A percentile compares a stretch with the other conserved stretches of the same genome.
Evolutionary conservation across 2,113 vertebrate species (phyloP).

Genomic region (Pavo muticus): DNA sequence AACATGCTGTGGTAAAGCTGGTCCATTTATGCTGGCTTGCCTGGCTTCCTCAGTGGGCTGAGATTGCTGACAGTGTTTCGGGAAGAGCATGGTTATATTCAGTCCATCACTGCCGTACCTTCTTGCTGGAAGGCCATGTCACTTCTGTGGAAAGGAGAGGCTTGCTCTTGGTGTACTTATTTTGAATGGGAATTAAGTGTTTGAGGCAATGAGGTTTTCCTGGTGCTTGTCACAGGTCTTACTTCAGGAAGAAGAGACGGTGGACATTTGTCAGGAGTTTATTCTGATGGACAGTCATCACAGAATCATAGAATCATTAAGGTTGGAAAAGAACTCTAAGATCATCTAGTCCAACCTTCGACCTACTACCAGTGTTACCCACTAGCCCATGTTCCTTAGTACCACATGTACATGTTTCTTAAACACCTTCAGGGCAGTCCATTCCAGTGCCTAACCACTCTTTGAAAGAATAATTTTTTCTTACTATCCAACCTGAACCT

Average conservation of each 20-base stretch:
- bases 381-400: too few species aligned
- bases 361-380: too few species aligned
- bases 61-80: not conserved
- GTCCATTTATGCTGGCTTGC: not conserved
- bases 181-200: not conserved
- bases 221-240: not conserved
- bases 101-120: not conserved
- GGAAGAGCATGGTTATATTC: not conserved
- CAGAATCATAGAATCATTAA: too few species aligned
- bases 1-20: not conserved
- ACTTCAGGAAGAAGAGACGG: not conserved
- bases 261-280: conserved; percentile 5
- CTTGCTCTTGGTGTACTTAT: not conserved
- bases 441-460: too few species aligned
- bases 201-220: not conserved
- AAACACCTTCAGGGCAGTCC: too few species aligned
- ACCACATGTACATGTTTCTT: too few species aligned
- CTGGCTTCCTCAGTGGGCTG: not conserved
- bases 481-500: too few species aligned
- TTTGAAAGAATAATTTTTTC: too few species aligned
- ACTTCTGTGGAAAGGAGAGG: not conserved
- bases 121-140: not conserved
- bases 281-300: not conserved
- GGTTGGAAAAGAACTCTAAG: too few species aligned
- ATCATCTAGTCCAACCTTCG: too few species aligned